These are phyloP conservation scores for Tuta absoluta DNA, from an alignment of 2,888 invertebrate species.

Conservation along the genomic window DNA sequence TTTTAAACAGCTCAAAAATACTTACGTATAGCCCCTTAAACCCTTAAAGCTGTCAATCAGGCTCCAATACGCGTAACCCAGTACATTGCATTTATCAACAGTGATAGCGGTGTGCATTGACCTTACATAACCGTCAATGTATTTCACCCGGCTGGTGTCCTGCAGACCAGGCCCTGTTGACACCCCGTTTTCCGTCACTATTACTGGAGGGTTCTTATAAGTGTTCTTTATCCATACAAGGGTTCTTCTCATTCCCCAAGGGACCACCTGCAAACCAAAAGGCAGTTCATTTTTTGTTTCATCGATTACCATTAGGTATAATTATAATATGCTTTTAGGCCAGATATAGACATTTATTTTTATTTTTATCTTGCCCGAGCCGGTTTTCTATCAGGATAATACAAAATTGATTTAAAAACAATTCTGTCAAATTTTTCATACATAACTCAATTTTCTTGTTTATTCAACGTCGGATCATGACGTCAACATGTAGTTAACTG, in stretches of 20 bases:
- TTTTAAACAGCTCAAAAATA: conserved; percentile 29
- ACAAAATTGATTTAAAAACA: too few relatives aligned
- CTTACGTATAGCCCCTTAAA: conserved; percentile 86
- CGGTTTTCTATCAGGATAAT: too few relatives aligned
- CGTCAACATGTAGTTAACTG: too few relatives aligned
- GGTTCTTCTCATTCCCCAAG: conserved; percentile 84
- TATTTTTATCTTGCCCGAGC: too few relatives aligned
- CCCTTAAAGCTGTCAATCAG: conserved; percentile 92
- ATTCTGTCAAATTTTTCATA: too few relatives aligned
- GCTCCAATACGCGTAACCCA: conserved; percentile 89
- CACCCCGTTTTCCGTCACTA: conserved; percentile 84
- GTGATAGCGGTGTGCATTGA: conserved; percentile 70
- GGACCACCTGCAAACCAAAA: conserved; percentile 74
- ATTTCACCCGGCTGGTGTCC: conserved; percentile 75
- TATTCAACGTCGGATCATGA: too few relatives aligned
- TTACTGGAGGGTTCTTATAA: conserved; percentile 80
- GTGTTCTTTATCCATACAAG: conserved; percentile 82
- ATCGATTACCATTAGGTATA: too few relatives aligned
- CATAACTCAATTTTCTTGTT: too few relatives aligned
- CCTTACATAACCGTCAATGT: conserved; percentile 76
- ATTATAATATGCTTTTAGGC: too few relatives aligned
- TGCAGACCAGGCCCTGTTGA: conserved; percentile 70
- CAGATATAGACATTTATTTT: too few relatives aligned
- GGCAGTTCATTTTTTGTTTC: too few relatives aligned
- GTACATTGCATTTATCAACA: conserved; percentile 80